phyloP scores from a whole-genome alignment of 2,113 vertebrate genomes.

The Tragelaphus strepsiceros region DNA sequence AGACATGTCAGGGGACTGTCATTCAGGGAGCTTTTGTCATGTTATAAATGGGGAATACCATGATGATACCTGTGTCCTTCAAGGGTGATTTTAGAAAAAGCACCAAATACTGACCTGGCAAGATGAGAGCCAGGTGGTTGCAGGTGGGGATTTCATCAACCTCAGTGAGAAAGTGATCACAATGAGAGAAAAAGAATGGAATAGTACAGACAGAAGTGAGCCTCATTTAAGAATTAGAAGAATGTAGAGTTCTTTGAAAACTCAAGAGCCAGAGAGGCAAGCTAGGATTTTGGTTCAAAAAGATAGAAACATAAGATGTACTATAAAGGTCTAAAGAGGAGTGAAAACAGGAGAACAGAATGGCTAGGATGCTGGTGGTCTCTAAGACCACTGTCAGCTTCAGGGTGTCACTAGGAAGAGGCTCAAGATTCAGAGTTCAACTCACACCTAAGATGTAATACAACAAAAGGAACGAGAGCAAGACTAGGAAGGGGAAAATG shows the following conservation, averaged over 20 bases:
- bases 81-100: not conserved
- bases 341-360: not conserved
- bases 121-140: not conserved
- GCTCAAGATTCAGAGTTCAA: not conserved
- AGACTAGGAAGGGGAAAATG: not conserved
- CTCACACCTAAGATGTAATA: not conserved
- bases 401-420: not conserved
- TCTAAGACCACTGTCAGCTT: not conserved
- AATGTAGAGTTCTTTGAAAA: not conserved
- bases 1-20: fast-evolving
- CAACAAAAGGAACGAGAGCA: not conserved
- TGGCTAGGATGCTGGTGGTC: fast-evolving
- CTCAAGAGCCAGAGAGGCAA: not conserved
- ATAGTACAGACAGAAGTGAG: not conserved
- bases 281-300: not conserved
- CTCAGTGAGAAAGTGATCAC: not conserved
- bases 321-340: not conserved
- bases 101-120: not conserved
- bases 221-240: not conserved
- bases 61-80: not conserved
- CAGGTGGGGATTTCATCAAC: not conserved
- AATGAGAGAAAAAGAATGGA: not conserved
- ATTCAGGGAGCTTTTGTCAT: not conserved
- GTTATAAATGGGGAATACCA: not conserved
- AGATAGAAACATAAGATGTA: not conserved